Evolutionary conservation across 2,888 invertebrate genomes (phyloP), one percentile per base, ranked within the genome.

Genomic region (Aproaerema taeniolella): DNA sequence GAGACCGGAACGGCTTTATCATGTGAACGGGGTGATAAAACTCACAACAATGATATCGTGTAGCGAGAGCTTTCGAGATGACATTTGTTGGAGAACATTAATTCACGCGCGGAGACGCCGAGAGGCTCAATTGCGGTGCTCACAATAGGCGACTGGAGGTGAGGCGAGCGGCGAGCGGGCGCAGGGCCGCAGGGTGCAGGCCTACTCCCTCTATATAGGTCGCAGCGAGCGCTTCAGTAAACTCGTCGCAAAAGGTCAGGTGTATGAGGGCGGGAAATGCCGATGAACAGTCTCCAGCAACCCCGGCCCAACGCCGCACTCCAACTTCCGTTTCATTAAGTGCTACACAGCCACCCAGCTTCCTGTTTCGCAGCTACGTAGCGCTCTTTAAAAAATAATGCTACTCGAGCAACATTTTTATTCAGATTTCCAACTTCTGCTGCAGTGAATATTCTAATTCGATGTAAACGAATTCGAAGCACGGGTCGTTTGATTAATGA

Each of bases 181-280:
- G 33, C 10, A 46, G 44, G 24, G 39, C 37, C 29, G 31, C 41
- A 30, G 30, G 42, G 45, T n/a, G 40, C 34, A 44, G 48, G 26
- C 61, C 63, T 59, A 67, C 61, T n/a, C n/a, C n/a, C 61, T 53
- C 69, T 67, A 83, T 82, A 61, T 85, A 86, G 85, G 85, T 85
- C 85, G 79, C 65, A 60, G 56, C 69, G 67, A 72, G 70, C 76
- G 80, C 78, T 76, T 80, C 80, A 71, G 70, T 78, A 76, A 83
- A 78, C 81, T 81, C 70, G 82, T 80, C 78, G 75, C 75, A 69
- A 83, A 85, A 86, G 85, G 83, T 83, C 85, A 86, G 81, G 82
- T 82, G 81, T 81, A 79, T 80, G 76, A 77, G 79, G 80, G 72
- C 80, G 77, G 77, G 77, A 80, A 82, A 76, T 71, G 71, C 66